Base-by-base conservation (phyloP, 2,888 invertebrate genomes). In the Drosophila quinaria region DNA sequence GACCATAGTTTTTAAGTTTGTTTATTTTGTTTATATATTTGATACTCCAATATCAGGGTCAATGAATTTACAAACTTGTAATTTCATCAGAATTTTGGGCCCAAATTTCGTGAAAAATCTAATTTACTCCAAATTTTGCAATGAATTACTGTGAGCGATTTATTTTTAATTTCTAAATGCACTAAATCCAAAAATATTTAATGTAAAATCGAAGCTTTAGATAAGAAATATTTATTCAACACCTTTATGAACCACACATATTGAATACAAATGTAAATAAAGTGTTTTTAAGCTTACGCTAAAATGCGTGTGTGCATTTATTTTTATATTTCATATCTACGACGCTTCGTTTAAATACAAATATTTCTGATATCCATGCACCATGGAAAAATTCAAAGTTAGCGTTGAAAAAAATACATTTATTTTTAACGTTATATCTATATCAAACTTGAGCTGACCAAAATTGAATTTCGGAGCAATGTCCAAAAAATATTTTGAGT, bases 261-360 rank as follows among this genome's bases (percentile, higher is more conserved):
- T 44, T 22, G 13, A 44, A 13, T 8, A 35, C 49, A 52, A 63
- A 69, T 13, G 39, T 41, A 1, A 15, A 41, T 41, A 41, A 15
- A 41, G 41, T 17, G 15, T 17, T 10, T 41, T 41, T 17, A 41
- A 17, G 1, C 3, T 41, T 41, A 17, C 15, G 17, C 41, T 41
- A 0, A n/a, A 37, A 37, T 37, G 37, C 6, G 13, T 11, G n/a
- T 3, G n/a, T 37, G 35, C 35, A 37, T 37, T 37, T 22, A 22
- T 22, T 4, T 37, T 2, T 37, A n/a, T n/a, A 37, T 37, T 37
- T 37, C n/a, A 37, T n/a, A n/a, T 37, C n/a, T 37, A 11, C n/a
- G n/a, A n/a, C n/a, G 37, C 25, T 6, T 37, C 6, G n/a, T 37
- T 2, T 37, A n/a, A n/a, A 37, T 37, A 5, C 6, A 37, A 37